Conservation (phyloP, 2,888 invertebrate species). For the Melanostoma mellinum region DNA sequence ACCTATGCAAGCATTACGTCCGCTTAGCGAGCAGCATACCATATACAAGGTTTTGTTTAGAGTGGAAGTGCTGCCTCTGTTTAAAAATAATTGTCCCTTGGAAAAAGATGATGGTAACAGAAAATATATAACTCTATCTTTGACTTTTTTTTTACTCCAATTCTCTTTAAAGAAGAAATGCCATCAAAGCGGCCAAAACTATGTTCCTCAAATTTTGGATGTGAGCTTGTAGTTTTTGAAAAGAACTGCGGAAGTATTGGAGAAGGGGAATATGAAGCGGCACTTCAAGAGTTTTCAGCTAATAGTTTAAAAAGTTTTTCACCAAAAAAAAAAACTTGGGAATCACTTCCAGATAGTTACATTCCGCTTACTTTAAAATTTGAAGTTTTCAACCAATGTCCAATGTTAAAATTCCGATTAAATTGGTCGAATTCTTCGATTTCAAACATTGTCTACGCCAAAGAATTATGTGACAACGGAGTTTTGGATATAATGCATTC, state of each 20-base stretch:
- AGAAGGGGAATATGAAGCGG: slow-evolving; percentile 95
- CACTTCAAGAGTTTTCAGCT: slow-evolving; percentile 88
- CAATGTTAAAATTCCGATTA: slow-evolving; percentile 92
- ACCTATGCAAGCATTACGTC: slow-evolving; percentile 90
- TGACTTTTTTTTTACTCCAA: slow-evolving; percentile 8
- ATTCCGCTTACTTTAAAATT: slow-evolving; percentile 83
- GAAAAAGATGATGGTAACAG: slow-evolving; percentile 48
- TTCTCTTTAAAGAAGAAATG: slow-evolving; percentile 82
- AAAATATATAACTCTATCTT: background rate
- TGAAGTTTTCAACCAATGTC: slow-evolving; percentile 90
- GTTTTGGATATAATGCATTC: slow-evolving; percentile 48
- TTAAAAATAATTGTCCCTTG: slow-evolving; percentile 44
- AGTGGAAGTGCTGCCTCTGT: slow-evolving; percentile 77
- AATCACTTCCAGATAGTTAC: slow-evolving; percentile 84
- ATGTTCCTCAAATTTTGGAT: slow-evolving; percentile 82
- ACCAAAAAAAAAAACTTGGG: slow-evolving; percentile 89
- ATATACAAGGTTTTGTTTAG: slow-evolving; percentile 80
- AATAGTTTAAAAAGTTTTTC: slow-evolving; percentile 83
- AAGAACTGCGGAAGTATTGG: slow-evolving; percentile 93
- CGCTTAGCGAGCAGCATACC: slow-evolving; percentile 80
- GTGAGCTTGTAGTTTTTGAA: slow-evolving; percentile 94
- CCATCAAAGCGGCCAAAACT: slow-evolving; percentile 88
- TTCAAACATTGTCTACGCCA: slow-evolving; percentile 76
- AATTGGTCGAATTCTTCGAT: slow-evolving; percentile 89
- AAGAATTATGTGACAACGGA: slow-evolving; percentile 75